Conservation (phyloP, 1,140 invertebrate genomes). For the Atta colombica region DNA sequence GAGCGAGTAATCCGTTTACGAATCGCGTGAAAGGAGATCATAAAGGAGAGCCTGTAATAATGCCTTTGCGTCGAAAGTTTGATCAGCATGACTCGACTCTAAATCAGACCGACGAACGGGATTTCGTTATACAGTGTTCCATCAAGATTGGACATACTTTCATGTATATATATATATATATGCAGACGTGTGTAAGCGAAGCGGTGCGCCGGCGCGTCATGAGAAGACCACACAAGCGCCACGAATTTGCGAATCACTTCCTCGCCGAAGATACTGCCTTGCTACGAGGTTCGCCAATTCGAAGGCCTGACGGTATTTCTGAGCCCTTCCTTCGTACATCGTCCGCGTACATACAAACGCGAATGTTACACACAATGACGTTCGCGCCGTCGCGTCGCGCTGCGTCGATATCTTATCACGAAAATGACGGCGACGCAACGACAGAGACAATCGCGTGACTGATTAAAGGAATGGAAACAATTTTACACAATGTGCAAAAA, state of each 20-base stretch:
- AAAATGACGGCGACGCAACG: neutral
- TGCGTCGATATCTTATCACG: neutral
- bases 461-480: neutral
- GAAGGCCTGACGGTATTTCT: conserved; percentile 83
- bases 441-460: neutral
- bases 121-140: neutral
- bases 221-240: neutral
- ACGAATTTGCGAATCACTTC: conserved; percentile 16
- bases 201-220: conserved; percentile 1
- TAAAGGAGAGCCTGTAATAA: neutral
- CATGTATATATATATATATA: no score
- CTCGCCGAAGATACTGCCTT: conserved; percentile 74
- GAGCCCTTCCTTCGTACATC: conserved; percentile 76
- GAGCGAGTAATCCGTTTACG: neutral
- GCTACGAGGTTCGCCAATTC: conserved; percentile 83
- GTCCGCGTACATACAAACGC: neutral
- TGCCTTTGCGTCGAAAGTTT: neutral
- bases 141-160: neutral
- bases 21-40: neutral
- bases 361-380: no score
- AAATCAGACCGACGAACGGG: conserved; percentile 5
- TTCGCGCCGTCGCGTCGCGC: neutral
- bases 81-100: neutral
- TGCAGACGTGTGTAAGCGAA: neutral
- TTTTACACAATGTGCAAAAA: neutral